These are phyloP conservation scores for Varecia variegata DNA, from an alignment of 2,797 vertebrate genomes.

Conservation along the genomic window DNA sequence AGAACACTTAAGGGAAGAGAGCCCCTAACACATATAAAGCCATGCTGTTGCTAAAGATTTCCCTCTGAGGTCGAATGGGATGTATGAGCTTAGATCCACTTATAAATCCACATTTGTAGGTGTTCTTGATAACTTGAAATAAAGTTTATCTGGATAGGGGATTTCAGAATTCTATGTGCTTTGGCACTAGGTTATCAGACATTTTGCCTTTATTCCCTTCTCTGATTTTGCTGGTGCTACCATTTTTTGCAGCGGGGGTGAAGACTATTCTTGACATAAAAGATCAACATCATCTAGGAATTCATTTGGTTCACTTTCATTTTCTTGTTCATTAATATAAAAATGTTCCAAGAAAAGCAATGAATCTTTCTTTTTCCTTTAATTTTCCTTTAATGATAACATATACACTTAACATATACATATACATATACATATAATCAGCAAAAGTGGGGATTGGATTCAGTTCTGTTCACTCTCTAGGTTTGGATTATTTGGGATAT, in stretches of 20 bases:
- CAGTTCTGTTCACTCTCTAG: neutral
- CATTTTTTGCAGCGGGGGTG: neutral
- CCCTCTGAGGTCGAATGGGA: neutral
- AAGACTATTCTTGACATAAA: conserved; percentile 9
- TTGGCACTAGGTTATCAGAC: neutral
- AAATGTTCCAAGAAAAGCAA: neutral
- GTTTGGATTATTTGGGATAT: neutral
- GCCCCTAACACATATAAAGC: neutral
- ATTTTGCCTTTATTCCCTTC: neutral
- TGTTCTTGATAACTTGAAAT: neutral
- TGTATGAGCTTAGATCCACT: neutral
- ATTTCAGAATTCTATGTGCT: neutral
- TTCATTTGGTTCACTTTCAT: neutral
- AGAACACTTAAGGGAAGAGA: neutral
- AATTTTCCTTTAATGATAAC: neutral
- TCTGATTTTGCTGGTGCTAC: neutral
- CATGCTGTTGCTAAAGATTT: neutral
- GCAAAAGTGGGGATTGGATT: neutral
- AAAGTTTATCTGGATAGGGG: neutral
- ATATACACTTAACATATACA: neutral
- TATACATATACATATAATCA: neutral
- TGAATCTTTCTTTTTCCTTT: neutral
- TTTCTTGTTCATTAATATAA: neutral
- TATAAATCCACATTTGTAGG: neutral
- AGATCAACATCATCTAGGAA: neutral